Evolutionary conservation across 2,113 vertebrate species (phyloP).

Genomic region (Desmodus rotundus): DNA sequence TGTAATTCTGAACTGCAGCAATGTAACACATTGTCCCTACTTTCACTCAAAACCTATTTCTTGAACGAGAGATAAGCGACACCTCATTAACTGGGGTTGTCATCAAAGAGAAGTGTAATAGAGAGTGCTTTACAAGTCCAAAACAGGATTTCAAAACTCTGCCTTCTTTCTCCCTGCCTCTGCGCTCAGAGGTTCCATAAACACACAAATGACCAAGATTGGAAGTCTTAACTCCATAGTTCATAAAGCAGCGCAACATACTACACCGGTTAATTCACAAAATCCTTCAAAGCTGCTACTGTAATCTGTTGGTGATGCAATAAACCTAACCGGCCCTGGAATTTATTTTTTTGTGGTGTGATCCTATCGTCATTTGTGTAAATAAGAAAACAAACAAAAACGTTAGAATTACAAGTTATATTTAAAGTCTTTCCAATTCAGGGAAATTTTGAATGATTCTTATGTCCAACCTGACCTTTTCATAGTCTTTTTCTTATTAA

Average conservation of each 20-base stretch:
- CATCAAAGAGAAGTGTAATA: neutral
- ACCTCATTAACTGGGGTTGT: neutral
- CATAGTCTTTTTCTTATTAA: neutral
- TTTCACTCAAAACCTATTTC: neutral
- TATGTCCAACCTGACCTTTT: neutral
- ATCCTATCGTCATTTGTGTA: neutral
- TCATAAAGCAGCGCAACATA: neutral
- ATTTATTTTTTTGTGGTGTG: neutral
- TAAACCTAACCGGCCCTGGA: neutral
- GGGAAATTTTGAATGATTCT: neutral
- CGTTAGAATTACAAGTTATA: neutral
- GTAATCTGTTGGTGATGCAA: neutral
- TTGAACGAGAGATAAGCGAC: neutral
- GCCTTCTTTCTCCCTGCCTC: neutral
- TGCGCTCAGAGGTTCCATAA: neutral
- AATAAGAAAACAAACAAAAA: neutral
- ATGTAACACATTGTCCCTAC: neutral
- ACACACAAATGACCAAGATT: neutral
- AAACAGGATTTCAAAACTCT: neutral
- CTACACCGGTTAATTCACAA: neutral
- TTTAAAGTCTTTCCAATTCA: neutral
- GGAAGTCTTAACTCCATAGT: neutral
- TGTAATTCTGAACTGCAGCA: neutral
- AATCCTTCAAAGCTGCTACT: neutral
- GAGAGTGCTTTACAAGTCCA: neutral